Percentiles rank a stretch among this genome's conserved stretches.
Evolutionary conservation across 1,140 invertebrate species (phyloP).

Genomic region (Euura lappo): DNA sequence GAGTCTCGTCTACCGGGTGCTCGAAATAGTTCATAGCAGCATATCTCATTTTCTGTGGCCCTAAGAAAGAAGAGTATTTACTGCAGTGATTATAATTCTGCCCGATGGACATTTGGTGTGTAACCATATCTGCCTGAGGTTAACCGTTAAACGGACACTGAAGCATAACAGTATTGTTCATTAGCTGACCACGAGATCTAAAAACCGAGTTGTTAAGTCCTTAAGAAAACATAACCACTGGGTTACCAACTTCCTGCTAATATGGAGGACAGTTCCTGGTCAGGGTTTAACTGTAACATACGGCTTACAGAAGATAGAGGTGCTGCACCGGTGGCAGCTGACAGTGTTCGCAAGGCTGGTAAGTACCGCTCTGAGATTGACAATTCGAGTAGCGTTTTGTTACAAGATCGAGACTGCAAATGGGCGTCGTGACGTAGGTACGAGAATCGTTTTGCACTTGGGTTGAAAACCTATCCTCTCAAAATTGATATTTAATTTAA

Average conservation of each 20-base stretch:
- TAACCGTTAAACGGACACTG: not conserved
- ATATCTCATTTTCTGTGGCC: too few relatives aligned
- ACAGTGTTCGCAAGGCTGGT: not conserved
- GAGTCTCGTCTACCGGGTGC: too few relatives aligned
- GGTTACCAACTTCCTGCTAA: conserved; percentile 1
- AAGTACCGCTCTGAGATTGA: not conserved
- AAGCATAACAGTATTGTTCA: not conserved
- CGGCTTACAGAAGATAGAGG: not conserved
- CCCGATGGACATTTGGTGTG: too few relatives aligned
- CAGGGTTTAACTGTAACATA: not conserved
- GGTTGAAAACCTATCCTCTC: too few relatives aligned
- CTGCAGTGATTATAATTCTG: too few relatives aligned
- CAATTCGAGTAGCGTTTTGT: not conserved
- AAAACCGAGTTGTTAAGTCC: not conserved
- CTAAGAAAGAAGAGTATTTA: too few relatives aligned
- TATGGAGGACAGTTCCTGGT: not conserved
- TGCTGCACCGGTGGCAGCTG: not conserved
- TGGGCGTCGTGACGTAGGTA: too few relatives aligned
- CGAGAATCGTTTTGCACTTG: too few relatives aligned
- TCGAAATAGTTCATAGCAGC: too few relatives aligned
- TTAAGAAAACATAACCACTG: not conserved
- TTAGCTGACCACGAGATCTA: not conserved
- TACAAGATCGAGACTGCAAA: too few relatives aligned
- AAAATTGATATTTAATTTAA: too few relatives aligned
- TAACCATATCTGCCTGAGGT: not conserved